Percentiles rank a stretch among this genome's conserved stretches.
phyloP scores from a whole-genome alignment of 2,797 vertebrate species.

The Carcharodon carcharias region DNA sequence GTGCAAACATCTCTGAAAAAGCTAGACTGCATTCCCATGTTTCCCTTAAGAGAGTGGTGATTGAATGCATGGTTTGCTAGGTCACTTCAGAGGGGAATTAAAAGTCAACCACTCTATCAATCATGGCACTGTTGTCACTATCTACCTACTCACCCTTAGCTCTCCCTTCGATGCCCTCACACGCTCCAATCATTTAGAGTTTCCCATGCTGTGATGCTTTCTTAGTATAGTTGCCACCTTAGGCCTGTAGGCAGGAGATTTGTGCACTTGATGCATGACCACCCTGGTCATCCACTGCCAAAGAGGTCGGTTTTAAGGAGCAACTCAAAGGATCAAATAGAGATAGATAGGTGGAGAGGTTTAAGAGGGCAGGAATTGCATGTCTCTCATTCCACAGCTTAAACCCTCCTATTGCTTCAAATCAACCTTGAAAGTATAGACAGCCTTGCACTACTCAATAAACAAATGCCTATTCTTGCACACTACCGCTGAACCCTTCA shows the following conservation, averaged over 20 bases:
- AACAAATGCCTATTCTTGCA: not conserved
- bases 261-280: not conserved
- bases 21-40: not conserved
- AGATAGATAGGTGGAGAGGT: not conserved
- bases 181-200: not conserved
- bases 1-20: not conserved
- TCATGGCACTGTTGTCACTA: not conserved
- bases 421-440: not conserved
- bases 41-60: not conserved
- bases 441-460: not conserved
- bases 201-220: not conserved
- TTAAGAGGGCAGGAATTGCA: not conserved
- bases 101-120: not conserved
- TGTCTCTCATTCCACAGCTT: not conserved
- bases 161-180: not conserved
- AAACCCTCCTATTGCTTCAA: not conserved
- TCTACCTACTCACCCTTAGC: not conserved
- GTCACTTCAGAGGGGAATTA: not conserved
- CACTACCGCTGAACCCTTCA: not conserved
- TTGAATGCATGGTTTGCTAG: not conserved
- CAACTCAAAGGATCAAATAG: not conserved
- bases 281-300: not conserved
- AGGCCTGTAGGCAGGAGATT: not conserved
- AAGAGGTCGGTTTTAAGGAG: not conserved
- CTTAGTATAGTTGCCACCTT: not conserved